A percentile compares a stretch with the other conserved stretches of the same genome.
These are phyloP conservation scores for Ptychodera flava DNA, from an alignment of 35 echinoderm and acorn worm genomes.

Conservation along the genomic window DNA sequence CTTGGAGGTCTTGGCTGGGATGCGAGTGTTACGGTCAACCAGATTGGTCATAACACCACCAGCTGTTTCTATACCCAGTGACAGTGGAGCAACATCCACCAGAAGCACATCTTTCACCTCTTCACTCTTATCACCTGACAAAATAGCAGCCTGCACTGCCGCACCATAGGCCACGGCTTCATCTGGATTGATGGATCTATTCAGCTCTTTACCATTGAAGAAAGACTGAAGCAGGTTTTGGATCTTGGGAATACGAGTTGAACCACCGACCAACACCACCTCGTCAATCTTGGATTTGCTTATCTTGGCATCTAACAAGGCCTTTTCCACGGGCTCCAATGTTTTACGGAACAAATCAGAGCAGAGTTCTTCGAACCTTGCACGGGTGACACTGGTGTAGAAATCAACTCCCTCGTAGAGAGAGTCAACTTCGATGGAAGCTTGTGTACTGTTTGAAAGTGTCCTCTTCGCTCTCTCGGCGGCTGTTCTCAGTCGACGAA, in stretches of 20 bases:
- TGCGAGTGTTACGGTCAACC: slow-evolving; percentile 73
- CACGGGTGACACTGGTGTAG: slow-evolving; percentile 71
- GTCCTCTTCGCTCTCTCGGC: slow-evolving; percentile 69
- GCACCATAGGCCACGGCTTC: slow-evolving; percentile 54
- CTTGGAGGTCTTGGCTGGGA: slow-evolving; percentile 27
- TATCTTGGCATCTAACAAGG: slow-evolving; percentile 72
- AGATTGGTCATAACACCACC: slow-evolving; percentile 92
- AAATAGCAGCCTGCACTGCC: slow-evolving; percentile 39
- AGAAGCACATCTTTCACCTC: slow-evolving; percentile 64
- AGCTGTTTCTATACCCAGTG: slow-evolving; percentile 84
- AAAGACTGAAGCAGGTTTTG: slow-evolving; percentile 63
- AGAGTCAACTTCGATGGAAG: slow-evolving; percentile 78
- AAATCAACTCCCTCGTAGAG: slow-evolving; percentile 87
- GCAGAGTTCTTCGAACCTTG: slow-evolving; percentile 92
- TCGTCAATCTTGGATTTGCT: slow-evolving; percentile 58
- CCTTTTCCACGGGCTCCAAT: slow-evolving; percentile 76
- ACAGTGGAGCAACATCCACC: slow-evolving; percentile 64
- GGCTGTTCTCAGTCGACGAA: slow-evolving; percentile 47
- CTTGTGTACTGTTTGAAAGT: slow-evolving; percentile 55
- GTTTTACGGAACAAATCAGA: slow-evolving; percentile 81
- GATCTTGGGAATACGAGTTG: background rate
- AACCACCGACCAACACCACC: background rate
- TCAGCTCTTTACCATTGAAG: slow-evolving; percentile 8
- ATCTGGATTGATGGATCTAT: slow-evolving; percentile 95
- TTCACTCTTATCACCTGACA: slow-evolving; percentile 26